Percentiles rank a stretch among this genome's conserved stretches.
Evolutionary conservation across 1,140 invertebrate genomes (phyloP).

Genomic region (Conopomorpha cramerella): DNA sequence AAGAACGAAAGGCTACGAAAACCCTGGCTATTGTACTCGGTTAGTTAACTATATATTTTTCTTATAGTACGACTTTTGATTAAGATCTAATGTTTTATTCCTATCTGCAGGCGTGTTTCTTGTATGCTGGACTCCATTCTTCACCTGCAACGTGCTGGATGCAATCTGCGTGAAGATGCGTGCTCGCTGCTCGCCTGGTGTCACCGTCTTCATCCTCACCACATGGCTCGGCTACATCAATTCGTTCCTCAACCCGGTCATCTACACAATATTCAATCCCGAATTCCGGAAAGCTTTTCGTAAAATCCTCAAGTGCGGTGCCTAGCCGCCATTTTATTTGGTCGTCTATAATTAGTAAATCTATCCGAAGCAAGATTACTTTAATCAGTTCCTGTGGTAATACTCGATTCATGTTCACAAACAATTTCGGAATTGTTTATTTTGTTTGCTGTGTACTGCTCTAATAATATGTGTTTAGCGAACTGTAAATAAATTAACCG

Average conservation of each 20-base stretch:
- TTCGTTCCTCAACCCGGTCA: slow-evolving; percentile 96
- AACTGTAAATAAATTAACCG: too few relatives aligned
- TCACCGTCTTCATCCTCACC: slow-evolving; percentile 90
- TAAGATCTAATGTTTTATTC: slow-evolving; percentile 2
- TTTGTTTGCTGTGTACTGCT: too few relatives aligned
- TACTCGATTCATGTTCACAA: too few relatives aligned
- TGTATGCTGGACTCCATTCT: slow-evolving; percentile 99
- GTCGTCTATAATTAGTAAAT: slow-evolving; percentile 23
- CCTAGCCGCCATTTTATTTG: slow-evolving; percentile 43
- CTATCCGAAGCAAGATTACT: too few relatives aligned
- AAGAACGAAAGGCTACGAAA: slow-evolving; percentile 98
- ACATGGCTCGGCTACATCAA: slow-evolving; percentile 99
- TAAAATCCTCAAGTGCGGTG: slow-evolving; percentile 79
- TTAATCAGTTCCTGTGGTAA: too few relatives aligned
- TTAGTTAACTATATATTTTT: slow-evolving; percentile 56
- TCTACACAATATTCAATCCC: slow-evolving; percentile 99
- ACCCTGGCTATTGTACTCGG: slow-evolving; percentile 98
- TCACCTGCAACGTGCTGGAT: slow-evolving; percentile 95
- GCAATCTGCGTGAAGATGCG: slow-evolving; percentile 87
- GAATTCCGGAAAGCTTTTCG: slow-evolving; percentile 99
- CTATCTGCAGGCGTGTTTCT: slow-evolving; percentile 81
- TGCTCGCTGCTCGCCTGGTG: slow-evolving; percentile 80
- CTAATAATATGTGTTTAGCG: too few relatives aligned
- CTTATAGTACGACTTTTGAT: too few relatives aligned
- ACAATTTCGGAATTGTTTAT: too few relatives aligned